Percentiles rank a stretch among this genome's conserved stretches.
Conservation (phyloP, 2,113 vertebrate species). For the Athene noctua region DNA sequence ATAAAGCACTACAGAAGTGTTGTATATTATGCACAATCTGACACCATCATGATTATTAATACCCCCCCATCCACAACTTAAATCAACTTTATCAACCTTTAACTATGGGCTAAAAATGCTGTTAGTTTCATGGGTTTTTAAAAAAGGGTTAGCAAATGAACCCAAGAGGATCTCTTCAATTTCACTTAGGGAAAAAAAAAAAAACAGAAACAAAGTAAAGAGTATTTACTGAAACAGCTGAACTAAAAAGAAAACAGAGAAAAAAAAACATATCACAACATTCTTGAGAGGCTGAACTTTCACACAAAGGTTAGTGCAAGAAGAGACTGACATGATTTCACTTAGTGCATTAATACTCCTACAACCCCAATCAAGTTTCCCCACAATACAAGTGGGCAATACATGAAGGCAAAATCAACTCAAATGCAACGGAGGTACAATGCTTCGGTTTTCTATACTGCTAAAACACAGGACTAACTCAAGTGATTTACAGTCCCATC, state of each 20-base stretch:
- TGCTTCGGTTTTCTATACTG: not conserved
- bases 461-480: not conserved
- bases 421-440: not conserved
- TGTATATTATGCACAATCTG: not conserved
- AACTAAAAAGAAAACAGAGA: not conserved
- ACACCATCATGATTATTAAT: not conserved
- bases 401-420: not conserved
- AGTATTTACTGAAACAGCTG: not conserved
- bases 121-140: not conserved
- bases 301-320: not conserved
- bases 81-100: not conserved
- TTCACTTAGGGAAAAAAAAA: not conserved
- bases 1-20: not conserved
- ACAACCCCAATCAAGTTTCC: not conserved
- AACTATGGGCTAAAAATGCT: not conserved
- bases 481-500: not conserved
- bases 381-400: not conserved
- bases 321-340: not conserved
- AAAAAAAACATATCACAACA: not conserved
- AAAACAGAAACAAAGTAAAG: not conserved
- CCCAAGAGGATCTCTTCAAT: not conserved
- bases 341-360: not conserved
- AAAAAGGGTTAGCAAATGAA: not conserved
- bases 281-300: not conserved
- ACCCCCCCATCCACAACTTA: not conserved